Base-by-base conservation (phyloP, 2,113 vertebrate species). In the Macrotus californicus region DNA sequence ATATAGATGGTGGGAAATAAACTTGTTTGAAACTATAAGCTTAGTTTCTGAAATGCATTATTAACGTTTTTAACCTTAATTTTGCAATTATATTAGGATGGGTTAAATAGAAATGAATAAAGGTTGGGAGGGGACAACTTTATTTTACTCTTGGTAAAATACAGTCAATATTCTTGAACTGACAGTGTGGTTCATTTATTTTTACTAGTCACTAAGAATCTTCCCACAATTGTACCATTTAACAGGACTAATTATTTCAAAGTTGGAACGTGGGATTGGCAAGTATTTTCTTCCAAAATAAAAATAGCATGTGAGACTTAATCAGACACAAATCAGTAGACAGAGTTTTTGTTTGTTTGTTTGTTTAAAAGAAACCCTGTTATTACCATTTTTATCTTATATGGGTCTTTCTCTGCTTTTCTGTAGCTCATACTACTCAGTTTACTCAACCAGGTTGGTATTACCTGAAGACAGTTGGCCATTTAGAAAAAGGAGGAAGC, bases 391-490 rank as follows among this genome's bases (percentile, higher is more conserved):
- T 95, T 69, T 7, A 26, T 77, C 93, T 97, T 88, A 90, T 77
- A 75, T 66, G 16, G 26, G 1, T 79, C 14, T 94, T 92, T 59
- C 72, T 92, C 69, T 82, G 36, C 76, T 96, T 94, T 56, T 91
- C 80, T 88, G 18, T 66, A 99, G 99, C 99, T 19, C 99, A 99
- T 87, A 99, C 99, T 19, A 99, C 99, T 0, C 99, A 99, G 96
- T 99, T 99, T 96, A 98, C 99, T 52, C 98, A 99, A 93, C 99
- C 99, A 10, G 99, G 99, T 13, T 99, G 99, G 99, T 98, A 95
- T 26, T 99, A 99, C 97, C 98, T 99, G 95, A 97, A 98, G 97
- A 99, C 99, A n/a, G 99, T 99, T 52, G 99, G 99, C 48, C 99
- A 99, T 94, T 98, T 99, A 93, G 72, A 95, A 52, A 97, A 98